Percentiles rank a stretch among this genome's conserved stretches.
These are phyloP conservation scores for Clivina fossor DNA, from an alignment of 2,888 invertebrate species.

Conservation along the genomic window DNA sequence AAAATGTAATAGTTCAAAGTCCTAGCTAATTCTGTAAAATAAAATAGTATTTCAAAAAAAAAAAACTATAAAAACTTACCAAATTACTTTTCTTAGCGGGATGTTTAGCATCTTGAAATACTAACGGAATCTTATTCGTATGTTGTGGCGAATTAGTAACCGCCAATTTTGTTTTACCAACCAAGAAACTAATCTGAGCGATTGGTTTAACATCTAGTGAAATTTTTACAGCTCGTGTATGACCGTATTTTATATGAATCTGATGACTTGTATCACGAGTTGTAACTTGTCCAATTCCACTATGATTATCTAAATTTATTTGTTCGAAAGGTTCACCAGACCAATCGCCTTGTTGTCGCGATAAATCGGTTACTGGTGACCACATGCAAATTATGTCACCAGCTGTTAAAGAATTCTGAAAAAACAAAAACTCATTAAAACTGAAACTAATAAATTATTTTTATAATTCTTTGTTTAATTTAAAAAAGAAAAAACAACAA, in stretches of 20 bases:
- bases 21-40: too few species aligned
- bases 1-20: too few species aligned
- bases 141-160: constrained; percentile 45
- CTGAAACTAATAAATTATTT: too few species aligned
- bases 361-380: constrained; percentile 52
- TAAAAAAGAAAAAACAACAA: too few species aligned
- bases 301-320: constrained; percentile 47
- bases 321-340: constrained; percentile 47
- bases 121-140: constrained; percentile 42
- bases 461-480: too few species aligned
- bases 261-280: constrained; percentile 46
- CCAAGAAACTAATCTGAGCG: constrained; percentile 44
- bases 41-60: constrained; percentile 8
- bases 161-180: constrained; percentile 37
- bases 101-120: constrained; percentile 45
- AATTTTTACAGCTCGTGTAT: constrained; percentile 47
- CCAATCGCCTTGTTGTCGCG: constrained; percentile 51
- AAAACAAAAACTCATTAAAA: constrained; percentile 25
- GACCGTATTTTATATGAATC: constrained; percentile 47
- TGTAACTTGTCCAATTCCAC: constrained; percentile 50
- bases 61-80: constrained; percentile 41
- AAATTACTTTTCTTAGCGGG: constrained; percentile 47
- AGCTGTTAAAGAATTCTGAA: constrained; percentile 51
- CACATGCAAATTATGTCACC: constrained; percentile 60
- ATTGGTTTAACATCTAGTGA: constrained; percentile 47